A percentile compares a stretch with the other conserved stretches of the same genome.
Conservation (phyloP, 1,140 invertebrate species). For the Drosophila pectinifera region DNA sequence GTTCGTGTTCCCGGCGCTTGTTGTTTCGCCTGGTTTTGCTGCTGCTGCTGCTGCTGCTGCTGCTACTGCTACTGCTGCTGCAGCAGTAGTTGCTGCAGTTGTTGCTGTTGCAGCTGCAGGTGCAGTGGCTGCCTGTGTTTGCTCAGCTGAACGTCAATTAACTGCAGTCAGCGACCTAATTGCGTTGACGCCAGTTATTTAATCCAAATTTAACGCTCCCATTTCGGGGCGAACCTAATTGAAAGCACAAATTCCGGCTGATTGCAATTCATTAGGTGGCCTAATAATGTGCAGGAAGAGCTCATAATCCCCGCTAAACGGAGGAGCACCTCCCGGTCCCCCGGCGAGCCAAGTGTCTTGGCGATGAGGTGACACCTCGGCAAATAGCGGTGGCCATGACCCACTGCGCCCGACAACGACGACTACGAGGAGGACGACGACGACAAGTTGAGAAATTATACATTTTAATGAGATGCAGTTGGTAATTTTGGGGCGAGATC, state of each 20-base stretch:
- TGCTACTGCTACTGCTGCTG: not conserved
- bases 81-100: not conserved
- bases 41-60: conserved; percentile 10
- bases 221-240: conserved; percentile 61
- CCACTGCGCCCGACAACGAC: conserved; percentile 35
- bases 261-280: conserved; percentile 59
- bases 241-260: conserved; percentile 63
- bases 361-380: conserved; percentile 39
- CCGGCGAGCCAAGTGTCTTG: conserved; percentile 10
- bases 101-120: conserved; percentile 15
- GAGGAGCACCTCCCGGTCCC: not conserved
- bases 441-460: conserved; percentile 59
- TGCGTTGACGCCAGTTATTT: conserved; percentile 75
- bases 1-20: conserved; percentile 45
- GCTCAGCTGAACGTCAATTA: conserved; percentile 70
- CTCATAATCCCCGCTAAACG: conserved; percentile 41
- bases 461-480: conserved; percentile 77
- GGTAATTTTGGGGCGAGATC: conserved; percentile 41
- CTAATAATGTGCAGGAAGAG: conserved; percentile 62
- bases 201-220: conserved; percentile 71
- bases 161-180: conserved; percentile 69
- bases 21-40: conserved; percentile 34
- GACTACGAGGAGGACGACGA: not conserved
- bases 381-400: conserved; percentile 59
- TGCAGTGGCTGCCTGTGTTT: conserved; percentile 46